Base-by-base conservation (phyloP, 2,888 invertebrate genomes). In the Steromphala cineraria region DNA sequence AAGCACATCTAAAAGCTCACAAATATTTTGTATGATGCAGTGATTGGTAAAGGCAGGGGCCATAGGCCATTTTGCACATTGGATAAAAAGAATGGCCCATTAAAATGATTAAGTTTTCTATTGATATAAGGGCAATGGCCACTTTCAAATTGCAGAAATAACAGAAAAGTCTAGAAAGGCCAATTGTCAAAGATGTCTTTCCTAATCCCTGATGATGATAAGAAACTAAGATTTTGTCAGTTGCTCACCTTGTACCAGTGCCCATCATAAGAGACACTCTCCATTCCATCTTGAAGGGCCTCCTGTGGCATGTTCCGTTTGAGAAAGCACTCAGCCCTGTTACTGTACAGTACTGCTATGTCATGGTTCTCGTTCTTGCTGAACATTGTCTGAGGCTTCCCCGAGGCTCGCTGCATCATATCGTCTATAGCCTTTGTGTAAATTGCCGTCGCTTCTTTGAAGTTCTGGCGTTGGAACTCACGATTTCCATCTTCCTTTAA, bases 181-280 rank as follows among this genome's bases (percentile, higher is more conserved):
- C n/a, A n/a, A n/a, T n/a, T n/a, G n/a, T n/a, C n/a, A n/a, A n/a
- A n/a, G n/a, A n/a, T n/a, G n/a, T n/a, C n/a, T n/a, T n/a, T n/a
- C n/a, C n/a, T n/a, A n/a, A n/a, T n/a, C n/a, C 46, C 5, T 36
- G 46, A 46, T 46, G 5, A 46, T 46, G 13, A 8, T 10, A 46
- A 46, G 10, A 46, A 46, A 13, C 1, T 10, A 46, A 46, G 5
- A 13, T 46, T 46, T 46, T 13, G 13, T 5, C 75, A 31, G 31
- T 1, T n/a, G 28, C 80, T 74, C 82, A 90, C 90, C 87, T 89
- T 88, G 62, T 87, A 87, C 90, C 90, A 90, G 62, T 88, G 85
- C 0, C 87, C 86, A 82, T 89, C 87, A 67, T 81, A 81, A 0
- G 84, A 81, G 3, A 90, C 89, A 86, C 87, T 87, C 19, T 85